phyloP scores from a whole-genome alignment of 2,797 vertebrate genomes.

The Trachurus trachurus region DNA sequence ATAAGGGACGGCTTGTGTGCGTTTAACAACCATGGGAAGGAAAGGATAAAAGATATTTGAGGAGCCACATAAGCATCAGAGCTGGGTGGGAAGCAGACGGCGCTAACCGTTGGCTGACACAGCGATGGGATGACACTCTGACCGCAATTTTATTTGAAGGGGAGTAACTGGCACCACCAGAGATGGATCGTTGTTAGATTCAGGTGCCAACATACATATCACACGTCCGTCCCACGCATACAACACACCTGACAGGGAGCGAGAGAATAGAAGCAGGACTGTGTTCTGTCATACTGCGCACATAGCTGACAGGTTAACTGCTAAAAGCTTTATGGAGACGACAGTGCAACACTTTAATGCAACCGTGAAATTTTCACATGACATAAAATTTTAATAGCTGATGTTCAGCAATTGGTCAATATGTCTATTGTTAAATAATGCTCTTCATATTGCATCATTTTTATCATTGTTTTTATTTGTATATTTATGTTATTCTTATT shows the following conservation, averaged over 20 bases:
- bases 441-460: too few species aligned
- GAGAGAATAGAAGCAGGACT: slow-evolving; percentile 12
- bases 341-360: not conserved
- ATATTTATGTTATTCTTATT: too few species aligned
- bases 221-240: slow-evolving; percentile 58
- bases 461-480: too few species aligned
- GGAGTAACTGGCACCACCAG: slow-evolving; percentile 48
- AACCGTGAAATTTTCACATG: not conserved
- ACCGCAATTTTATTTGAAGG: slow-evolving; percentile 53
- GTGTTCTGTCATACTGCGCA: slow-evolving; percentile 17
- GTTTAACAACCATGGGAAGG: slow-evolving; percentile 48
- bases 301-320: not conserved
- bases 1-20: slow-evolving; percentile 64
- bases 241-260: slow-evolving; percentile 39
- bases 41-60: slow-evolving; percentile 67
- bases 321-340: slow-evolving; percentile 1
- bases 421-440: too few species aligned
- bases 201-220: slow-evolving; percentile 43
- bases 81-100: slow-evolving; percentile 54
- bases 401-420: not conserved
- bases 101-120: slow-evolving; percentile 44
- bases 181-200: slow-evolving; percentile 49
- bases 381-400: not conserved
- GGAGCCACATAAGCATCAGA: slow-evolving; percentile 37
- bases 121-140: slow-evolving; percentile 54